phyloP scores from a whole-genome alignment of 1,140 invertebrate species.

The Drosophila hydei region DNA sequence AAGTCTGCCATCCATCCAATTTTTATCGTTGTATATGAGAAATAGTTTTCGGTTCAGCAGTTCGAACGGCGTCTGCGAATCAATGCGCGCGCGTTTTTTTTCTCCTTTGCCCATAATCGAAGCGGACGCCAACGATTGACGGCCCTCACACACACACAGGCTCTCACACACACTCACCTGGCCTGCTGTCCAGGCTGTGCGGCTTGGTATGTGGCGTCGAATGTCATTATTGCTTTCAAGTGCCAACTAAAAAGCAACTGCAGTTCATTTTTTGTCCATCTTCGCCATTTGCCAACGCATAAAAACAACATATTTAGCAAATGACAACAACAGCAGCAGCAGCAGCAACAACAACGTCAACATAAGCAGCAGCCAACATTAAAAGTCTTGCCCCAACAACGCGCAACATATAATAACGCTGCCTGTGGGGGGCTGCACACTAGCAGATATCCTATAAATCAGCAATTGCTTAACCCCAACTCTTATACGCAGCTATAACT shows the following conservation, averaged over 20 bases:
- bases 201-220: slow-evolving; percentile 83
- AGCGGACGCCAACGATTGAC: slow-evolving; percentile 74
- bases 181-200: slow-evolving; percentile 23
- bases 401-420: slow-evolving; percentile 13
- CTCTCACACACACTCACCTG: slow-evolving; percentile 16
- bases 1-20: slow-evolving; percentile 76
- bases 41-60: slow-evolving; percentile 77
- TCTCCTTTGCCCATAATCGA: slow-evolving; percentile 66
- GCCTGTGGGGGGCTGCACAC: background rate
- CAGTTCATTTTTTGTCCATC: slow-evolving; percentile 80
- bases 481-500: too few species aligned
- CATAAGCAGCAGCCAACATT: slow-evolving; percentile 26
- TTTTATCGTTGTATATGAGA: slow-evolving; percentile 83
- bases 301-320: slow-evolving; percentile 84
- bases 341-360: slow-evolving; percentile 29
- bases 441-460: background rate
- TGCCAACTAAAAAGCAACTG: slow-evolving; percentile 83
- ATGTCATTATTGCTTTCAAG: slow-evolving; percentile 83
- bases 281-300: slow-evolving; percentile 75
- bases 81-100: slow-evolving; percentile 11
- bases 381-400: slow-evolving; percentile 19
- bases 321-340: slow-evolving; percentile 74
- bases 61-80: slow-evolving; percentile 55
- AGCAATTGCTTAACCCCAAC: too few species aligned
- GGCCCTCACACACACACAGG: slow-evolving; percentile 52